Evolutionary conservation across 2,113 vertebrate species (phyloP).

Genomic region (Rhineura floridana): DNA sequence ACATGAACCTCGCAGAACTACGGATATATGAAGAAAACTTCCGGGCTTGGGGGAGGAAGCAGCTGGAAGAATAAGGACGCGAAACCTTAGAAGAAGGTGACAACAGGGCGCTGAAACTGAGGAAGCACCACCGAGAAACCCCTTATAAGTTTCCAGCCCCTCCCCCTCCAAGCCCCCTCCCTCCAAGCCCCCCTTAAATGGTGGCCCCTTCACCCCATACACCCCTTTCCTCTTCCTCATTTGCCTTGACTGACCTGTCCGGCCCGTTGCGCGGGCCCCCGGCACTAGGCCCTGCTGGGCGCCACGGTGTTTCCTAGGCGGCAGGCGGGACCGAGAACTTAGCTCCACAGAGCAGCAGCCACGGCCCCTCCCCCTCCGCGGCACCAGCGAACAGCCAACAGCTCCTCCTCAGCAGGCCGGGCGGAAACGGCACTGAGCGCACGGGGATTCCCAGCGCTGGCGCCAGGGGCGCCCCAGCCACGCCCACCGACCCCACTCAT

Average conservation of each 20-base stretch:
- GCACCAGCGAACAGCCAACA: conserved; percentile 21
- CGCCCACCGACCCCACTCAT: conserved; percentile 70
- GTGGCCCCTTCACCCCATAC: neutral
- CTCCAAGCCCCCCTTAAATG: neutral
- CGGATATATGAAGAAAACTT: neutral
- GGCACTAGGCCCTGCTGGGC: conserved; percentile 82
- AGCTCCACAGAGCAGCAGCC: conserved; percentile 68
- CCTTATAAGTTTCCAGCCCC: conserved; percentile 6
- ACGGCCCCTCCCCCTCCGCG: conserved; percentile 86
- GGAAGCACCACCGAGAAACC: too few relatives aligned
- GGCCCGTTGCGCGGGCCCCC: conserved; percentile 57
- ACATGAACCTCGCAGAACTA: too few relatives aligned
- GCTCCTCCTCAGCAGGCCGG: conserved; percentile 84
- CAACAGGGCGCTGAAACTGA: neutral
- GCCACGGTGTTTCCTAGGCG: conserved; percentile 89
- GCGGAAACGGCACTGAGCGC: conserved; percentile 91
- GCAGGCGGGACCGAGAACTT: conserved; percentile 62
- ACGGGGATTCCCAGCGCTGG: conserved; percentile 89
- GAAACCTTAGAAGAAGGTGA: neutral
- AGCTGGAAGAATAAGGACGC: neutral
- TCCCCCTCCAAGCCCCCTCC: neutral
- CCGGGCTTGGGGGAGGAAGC: neutral
- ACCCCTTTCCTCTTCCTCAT: neutral
- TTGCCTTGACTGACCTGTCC: conserved; percentile 27
- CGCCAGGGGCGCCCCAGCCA: conserved; percentile 83